phyloP scores from a whole-genome alignment of 2,888 invertebrate species.

The Hecatera dysodea region DNA sequence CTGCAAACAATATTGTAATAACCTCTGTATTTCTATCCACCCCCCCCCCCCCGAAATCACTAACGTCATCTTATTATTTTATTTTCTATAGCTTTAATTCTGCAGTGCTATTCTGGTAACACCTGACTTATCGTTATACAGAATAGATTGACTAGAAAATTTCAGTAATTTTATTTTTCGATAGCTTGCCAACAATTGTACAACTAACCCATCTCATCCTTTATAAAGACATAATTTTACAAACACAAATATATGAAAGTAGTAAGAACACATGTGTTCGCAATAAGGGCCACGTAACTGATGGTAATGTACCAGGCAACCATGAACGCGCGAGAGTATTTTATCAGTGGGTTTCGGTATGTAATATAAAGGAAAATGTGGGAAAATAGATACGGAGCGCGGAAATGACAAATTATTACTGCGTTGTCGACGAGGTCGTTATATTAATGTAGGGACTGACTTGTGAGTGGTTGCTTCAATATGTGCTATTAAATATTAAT shows the following conservation, averaged over 20 bases:
- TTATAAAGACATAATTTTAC: conserved; percentile 8
- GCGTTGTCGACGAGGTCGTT: conserved; percentile 49
- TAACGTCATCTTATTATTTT: neutral
- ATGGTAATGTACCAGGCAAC: conserved; percentile 69
- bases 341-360: conserved; percentile 64
- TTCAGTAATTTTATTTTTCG: neutral
- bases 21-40: too few relatives aligned
- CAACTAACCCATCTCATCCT: neutral
- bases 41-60: too few relatives aligned
- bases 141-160: neutral
- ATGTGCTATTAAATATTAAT: conserved; percentile 49
- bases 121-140: neutral
- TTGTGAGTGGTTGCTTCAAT: conserved; percentile 38
- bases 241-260: neutral
- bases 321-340: conserved; percentile 66
- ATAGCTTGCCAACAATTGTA: neutral
- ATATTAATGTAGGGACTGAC: conserved; percentile 40
- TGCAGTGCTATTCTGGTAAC: neutral
- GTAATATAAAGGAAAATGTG: conserved; percentile 64
- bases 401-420: conserved; percentile 66
- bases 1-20: too few relatives aligned
- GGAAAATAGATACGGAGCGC: conserved; percentile 52
- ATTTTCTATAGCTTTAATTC: neutral
- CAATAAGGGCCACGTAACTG: conserved; percentile 61
- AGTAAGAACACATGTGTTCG: conserved; percentile 15